Percentiles rank a stretch among this genome's conserved stretches.
Evolutionary conservation across 2,797 vertebrate species (phyloP).

Genomic region (Gambusia yucatana): DNA sequence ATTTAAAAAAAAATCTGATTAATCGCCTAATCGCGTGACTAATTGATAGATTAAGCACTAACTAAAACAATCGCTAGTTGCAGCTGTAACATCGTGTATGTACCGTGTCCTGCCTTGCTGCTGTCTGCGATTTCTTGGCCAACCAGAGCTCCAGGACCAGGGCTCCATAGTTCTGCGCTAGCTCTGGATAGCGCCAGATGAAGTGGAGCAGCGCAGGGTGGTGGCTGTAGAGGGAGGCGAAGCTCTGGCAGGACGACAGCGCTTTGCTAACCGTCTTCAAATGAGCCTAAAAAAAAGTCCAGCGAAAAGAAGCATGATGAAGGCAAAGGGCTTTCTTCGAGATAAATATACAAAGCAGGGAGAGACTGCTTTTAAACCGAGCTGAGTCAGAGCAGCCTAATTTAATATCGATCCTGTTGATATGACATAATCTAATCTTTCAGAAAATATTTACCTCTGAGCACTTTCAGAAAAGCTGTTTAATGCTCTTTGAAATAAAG

Average conservation of each 20-base stretch:
- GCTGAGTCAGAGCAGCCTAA: slow-evolving; percentile 7
- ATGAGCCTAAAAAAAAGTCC: slow-evolving; percentile 70
- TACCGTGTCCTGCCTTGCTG: slow-evolving; percentile 27
- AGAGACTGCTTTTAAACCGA: slow-evolving; percentile 12
- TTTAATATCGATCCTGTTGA: slow-evolving; percentile 19
- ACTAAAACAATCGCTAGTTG: no score
- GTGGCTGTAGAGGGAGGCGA: slow-evolving; percentile 85
- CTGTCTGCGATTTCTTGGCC: slow-evolving; percentile 47
- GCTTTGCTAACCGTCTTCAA: slow-evolving; percentile 83
- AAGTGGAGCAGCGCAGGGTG: slow-evolving; percentile 87
- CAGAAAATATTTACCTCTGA: not conserved
- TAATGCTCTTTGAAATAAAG: slow-evolving; percentile 17
- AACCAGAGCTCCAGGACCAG: slow-evolving; percentile 87
- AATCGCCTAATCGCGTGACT: no score
- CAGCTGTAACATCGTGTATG: not conserved
- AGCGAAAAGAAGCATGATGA: slow-evolving; percentile 22
- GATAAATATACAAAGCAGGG: slow-evolving; percentile 7
- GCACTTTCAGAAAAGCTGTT: slow-evolving; percentile 14
- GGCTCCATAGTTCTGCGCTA: slow-evolving; percentile 85
- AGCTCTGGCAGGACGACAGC: slow-evolving; percentile 75
- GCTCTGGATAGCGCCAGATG: slow-evolving; percentile 85
- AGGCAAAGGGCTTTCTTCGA: slow-evolving; percentile 5
- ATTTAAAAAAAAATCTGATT: no score
- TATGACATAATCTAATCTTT: slow-evolving; percentile 11
- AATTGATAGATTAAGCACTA: no score